phyloP scores from a whole-genome alignment of 1,140 invertebrate genomes.

The Dreissena polymorpha region DNA sequence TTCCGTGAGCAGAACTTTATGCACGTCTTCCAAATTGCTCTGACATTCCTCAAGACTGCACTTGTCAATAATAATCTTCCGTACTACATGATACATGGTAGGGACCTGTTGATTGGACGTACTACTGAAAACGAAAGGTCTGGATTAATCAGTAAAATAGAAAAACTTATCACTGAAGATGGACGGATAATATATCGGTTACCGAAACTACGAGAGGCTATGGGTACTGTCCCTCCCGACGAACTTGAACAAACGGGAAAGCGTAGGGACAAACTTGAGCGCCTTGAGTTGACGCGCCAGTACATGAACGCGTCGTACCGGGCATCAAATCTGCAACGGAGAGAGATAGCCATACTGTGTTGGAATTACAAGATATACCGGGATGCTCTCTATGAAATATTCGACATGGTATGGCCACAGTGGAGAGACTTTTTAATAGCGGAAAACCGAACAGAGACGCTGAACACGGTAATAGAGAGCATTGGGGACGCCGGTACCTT shows the following conservation, averaged over 20 bases:
- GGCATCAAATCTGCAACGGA: neutral
- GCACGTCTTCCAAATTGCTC: too few relatives aligned
- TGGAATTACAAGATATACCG: slow-evolving; percentile 6
- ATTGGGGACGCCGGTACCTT: neutral
- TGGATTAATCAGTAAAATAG: too few relatives aligned
- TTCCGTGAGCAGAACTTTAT: too few relatives aligned
- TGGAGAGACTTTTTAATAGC: neutral
- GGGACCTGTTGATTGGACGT: slow-evolving; percentile 8
- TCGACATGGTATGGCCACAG: slow-evolving; percentile 18
- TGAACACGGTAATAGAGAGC: neutral
- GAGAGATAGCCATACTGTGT: neutral
- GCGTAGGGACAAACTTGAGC: neutral
- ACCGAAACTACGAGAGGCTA: slow-evolving; percentile 5
- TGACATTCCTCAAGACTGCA: too few relatives aligned
- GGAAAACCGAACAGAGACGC: neutral
- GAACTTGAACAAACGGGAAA: neutral
- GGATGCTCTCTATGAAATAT: neutral
- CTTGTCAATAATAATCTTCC: slow-evolving; percentile 13
- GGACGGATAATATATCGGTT: neutral
- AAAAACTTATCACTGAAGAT: too few relatives aligned
- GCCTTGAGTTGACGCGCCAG: slow-evolving; percentile 7
- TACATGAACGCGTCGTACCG: neutral
- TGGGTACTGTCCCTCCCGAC: neutral
- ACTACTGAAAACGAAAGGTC: too few relatives aligned
- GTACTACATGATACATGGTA: slow-evolving; percentile 13